These are phyloP conservation scores for Agapornis roseicollis DNA, from an alignment of 2,113 vertebrate genomes.

Conservation along the genomic window DNA sequence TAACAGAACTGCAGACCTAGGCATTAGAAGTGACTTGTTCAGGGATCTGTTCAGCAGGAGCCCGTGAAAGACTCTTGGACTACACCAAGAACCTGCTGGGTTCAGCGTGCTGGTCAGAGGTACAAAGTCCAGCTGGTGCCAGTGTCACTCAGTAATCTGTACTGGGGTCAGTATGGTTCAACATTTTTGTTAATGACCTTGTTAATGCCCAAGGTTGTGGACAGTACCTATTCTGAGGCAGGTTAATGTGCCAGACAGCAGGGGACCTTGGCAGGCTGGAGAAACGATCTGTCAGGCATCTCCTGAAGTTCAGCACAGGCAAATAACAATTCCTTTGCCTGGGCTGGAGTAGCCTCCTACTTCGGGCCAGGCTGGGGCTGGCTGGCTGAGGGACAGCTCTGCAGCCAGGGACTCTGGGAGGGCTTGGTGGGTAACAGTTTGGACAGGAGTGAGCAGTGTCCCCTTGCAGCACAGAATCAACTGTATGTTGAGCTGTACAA, in stretches of 20 bases:
- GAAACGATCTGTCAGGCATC: background rate
- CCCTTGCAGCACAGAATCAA: background rate
- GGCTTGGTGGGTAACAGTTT: no score
- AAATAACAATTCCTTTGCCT: background rate
- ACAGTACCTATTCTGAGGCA: background rate
- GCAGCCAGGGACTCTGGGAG: no score
- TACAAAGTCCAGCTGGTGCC: background rate
- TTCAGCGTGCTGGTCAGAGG: background rate
- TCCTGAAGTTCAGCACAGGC: background rate
- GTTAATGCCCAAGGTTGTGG: no score
- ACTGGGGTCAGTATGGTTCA: background rate
- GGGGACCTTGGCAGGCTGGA: background rate
- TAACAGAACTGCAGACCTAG: background rate
- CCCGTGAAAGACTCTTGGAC: background rate
- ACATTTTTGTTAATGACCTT: background rate
- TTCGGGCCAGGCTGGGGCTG: background rate
- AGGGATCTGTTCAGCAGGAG: background rate
- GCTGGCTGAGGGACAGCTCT: background rate
- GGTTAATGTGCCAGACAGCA: background rate
- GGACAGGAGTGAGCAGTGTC: background rate
- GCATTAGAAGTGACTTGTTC: background rate
- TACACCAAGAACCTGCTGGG: background rate
- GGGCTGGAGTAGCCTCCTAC: background rate
- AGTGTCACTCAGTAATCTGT: background rate
- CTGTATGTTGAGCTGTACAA: background rate